A percentile compares a stretch with the other conserved stretches of the same genome.
Conservation (phyloP, 1,140 invertebrate species). For the Andricus grossulariae region DNA sequence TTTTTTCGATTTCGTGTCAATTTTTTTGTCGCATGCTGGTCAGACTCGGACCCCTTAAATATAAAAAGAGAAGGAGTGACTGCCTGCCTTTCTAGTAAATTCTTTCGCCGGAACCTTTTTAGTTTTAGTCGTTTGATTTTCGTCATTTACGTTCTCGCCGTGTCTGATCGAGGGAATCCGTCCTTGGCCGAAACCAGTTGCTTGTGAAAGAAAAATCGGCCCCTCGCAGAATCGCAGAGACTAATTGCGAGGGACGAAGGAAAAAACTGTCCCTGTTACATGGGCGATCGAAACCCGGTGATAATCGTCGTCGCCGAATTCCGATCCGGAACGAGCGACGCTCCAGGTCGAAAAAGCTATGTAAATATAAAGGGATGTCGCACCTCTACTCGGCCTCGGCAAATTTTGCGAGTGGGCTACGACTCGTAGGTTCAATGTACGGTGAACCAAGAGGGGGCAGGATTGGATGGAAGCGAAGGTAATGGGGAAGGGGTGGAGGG, state of each 20-base stretch:
- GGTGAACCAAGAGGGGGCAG: neutral
- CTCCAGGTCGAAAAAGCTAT: neutral
- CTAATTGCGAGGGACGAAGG: slow-evolving; percentile 3
- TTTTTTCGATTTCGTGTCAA: no score
- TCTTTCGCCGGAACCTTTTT: neutral
- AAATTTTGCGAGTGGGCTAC: slow-evolving; percentile 28
- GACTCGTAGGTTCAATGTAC: slow-evolving; percentile 25
- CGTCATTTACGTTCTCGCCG: slow-evolving; percentile 11
- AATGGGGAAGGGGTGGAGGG: slow-evolving; percentile 31
- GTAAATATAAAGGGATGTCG: slow-evolving; percentile 26
- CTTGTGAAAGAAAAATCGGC: slow-evolving; percentile 14
- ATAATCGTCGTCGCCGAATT: no score
- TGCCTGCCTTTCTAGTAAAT: neutral
- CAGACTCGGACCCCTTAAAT: no score
- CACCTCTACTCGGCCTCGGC: neutral
- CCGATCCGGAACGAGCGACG: neutral
- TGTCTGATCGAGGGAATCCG: slow-evolving; percentile 2
- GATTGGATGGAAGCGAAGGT: neutral
- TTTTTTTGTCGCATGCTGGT: no score
- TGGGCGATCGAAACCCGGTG: neutral
- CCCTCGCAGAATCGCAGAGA: slow-evolving; percentile 2
- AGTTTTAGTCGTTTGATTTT: neutral
- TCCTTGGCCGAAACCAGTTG: slow-evolving; percentile 25
- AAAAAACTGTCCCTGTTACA: neutral
- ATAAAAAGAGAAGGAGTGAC: no score